These are phyloP conservation scores for Paragorgia papillata DNA, from an alignment of 92 coral and sea anemone species.

Conservation along the genomic window DNA sequence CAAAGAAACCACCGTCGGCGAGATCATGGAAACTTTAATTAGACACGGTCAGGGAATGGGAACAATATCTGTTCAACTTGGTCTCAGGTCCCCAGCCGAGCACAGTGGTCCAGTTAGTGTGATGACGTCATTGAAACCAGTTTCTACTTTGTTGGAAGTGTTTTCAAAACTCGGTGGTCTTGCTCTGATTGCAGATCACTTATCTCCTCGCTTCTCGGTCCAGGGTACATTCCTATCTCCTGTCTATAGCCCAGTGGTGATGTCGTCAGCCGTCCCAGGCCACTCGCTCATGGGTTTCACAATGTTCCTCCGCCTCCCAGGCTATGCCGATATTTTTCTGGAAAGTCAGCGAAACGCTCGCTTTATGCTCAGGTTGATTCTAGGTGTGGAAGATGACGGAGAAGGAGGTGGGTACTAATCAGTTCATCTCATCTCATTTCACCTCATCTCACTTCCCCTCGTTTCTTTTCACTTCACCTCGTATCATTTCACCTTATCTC, in stretches of 20 bases:
- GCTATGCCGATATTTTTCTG: slow-evolving; percentile 77
- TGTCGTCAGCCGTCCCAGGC: slow-evolving; percentile 77
- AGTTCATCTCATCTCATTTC: too few relatives aligned
- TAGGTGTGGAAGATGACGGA: slow-evolving; percentile 92
- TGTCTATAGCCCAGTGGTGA: slow-evolving; percentile 77
- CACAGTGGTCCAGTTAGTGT: background rate
- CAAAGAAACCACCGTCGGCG: slow-evolving; percentile 60
- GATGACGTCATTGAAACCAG: slow-evolving; percentile 30
- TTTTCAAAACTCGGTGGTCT: slow-evolving; percentile 85
- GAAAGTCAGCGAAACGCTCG: slow-evolving; percentile 83
- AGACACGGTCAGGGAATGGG: slow-evolving; percentile 74
- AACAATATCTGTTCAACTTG: slow-evolving; percentile 63
- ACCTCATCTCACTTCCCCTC: too few relatives aligned
- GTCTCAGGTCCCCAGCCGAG: slow-evolving; percentile 53
- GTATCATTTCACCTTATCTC: too few relatives aligned
- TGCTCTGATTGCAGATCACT: slow-evolving; percentile 74
- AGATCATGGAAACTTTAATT: slow-evolving; percentile 65
- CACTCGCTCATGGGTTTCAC: slow-evolving; percentile 96
- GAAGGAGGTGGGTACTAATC: slow-evolving; percentile 98
- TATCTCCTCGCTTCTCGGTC: slow-evolving; percentile 43
- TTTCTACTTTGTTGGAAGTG: slow-evolving; percentile 72
- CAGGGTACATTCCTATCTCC: slow-evolving; percentile 49
- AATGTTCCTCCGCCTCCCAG: slow-evolving; percentile 91
- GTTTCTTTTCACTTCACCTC: too few relatives aligned
- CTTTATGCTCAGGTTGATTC: slow-evolving; percentile 83